Base-by-base conservation (phyloP, 2,797 vertebrate genomes). In the Acrossocheilus wenchowensis region DNA sequence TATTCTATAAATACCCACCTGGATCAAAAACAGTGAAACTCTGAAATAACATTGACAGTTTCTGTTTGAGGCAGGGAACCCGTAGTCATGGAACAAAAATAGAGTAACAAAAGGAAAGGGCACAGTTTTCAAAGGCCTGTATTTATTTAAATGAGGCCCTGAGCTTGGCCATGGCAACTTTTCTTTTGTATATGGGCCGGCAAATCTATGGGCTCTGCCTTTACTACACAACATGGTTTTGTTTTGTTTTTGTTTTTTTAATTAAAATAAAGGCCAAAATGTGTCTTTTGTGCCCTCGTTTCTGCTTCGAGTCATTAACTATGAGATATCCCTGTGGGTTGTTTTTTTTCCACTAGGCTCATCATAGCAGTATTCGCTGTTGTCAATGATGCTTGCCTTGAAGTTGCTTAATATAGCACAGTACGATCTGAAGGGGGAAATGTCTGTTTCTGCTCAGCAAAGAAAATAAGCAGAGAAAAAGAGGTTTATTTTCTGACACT, bases 321-420 rank as follows among this genome's bases (percentile, higher is more conserved):
- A 84, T 86, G 73, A 89, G 82, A 88, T 82, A 89, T 89, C 84
- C 87, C 60, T 85, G 50, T 21, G 79, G 85, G 75, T 85, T 88
- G 73, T 90, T 89, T 90, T 72, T 72, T 81, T 88, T 89, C 87
- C 86, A 81, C 88, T 81, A 77, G 86, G 85, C 87, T 87, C 83
- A 83, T 91, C 89, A 87, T 14, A 75, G 88, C 81, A 78, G 78
- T 89, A 86, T 88, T 89, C 87, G 69, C 73, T 91, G 71, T 86
- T 88, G 90, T 92, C 93, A 93, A 88, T 93, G 92, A 92, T 88
- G 91, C 93, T 91, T 93, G 89, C 87, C 83, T 85, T 91, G 83
- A 87, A 80, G 90, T 89, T 90, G 89, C 91, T 87, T 90, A 91
- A 94, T 92, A 94, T 92, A 94, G 92, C 92, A 92, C 72, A 89